These are phyloP conservation scores for Paguma larvata DNA, from an alignment of 2,797 vertebrate species.

Conservation along the genomic window DNA sequence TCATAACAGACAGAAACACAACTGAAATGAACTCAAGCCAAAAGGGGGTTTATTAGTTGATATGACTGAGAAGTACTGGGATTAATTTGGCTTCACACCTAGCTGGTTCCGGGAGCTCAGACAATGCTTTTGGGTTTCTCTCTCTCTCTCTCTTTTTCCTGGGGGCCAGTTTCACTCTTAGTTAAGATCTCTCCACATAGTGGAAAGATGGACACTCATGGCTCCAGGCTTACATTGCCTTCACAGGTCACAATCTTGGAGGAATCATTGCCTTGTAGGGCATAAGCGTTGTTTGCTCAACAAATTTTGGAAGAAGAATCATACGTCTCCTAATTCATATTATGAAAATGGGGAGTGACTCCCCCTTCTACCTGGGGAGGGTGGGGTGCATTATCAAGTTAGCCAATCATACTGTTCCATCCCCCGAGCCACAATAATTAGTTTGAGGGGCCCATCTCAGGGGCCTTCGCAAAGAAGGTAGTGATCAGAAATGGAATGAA, in stretches of 20 bases:
- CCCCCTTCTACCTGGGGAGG: neutral
- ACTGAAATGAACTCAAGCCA: constrained; percentile 34
- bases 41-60: constrained; percentile 42
- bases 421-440: neutral
- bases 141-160: neutral
- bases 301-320: neutral
- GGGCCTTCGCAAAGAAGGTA: neutral
- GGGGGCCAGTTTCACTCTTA: neutral
- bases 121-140: neutral
- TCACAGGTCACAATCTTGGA: neutral
- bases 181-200: neutral
- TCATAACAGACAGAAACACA: constrained; percentile 50
- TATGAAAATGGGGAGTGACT: neutral
- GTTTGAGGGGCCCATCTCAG: neutral
- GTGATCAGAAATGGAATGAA: constrained; percentile 28
- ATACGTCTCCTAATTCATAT: neutral
- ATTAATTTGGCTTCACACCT: constrained; percentile 29
- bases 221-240: neutral
- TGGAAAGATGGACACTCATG: neutral
- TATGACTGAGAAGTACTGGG: neutral
- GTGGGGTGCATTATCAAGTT: neutral
- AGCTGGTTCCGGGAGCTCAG: neutral
- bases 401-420: neutral
- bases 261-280: neutral
- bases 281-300: neutral